Percentiles rank a stretch among this genome's conserved stretches.
phyloP scores from a whole-genome alignment of 2,113 vertebrate genomes.

The Chlorodrepanis virens region DNA sequence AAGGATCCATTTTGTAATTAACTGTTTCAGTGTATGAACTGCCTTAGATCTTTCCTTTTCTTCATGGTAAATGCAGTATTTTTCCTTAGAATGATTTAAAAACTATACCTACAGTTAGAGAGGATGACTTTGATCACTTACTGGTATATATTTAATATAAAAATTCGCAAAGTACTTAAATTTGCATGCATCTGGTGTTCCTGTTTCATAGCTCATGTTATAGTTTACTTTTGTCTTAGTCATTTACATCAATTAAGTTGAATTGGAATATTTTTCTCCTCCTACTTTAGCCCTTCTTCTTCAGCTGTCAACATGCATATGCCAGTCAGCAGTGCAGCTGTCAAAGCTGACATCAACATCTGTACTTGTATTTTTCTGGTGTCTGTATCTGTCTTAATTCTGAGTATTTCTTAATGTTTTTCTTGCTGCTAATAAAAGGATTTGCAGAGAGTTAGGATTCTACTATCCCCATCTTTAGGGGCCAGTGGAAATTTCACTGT shows the following conservation, averaged over 20 bases:
- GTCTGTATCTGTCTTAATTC: conserved; percentile 43
- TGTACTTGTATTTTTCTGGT: conserved; percentile 42
- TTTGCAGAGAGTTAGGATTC: conserved; percentile 4
- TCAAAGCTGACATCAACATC: conserved; percentile 70
- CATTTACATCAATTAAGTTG: conserved; percentile 66
- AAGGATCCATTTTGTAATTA: not conserved
- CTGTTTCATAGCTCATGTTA: conserved; percentile 39
- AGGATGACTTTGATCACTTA: not conserved
- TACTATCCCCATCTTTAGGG: not conserved
- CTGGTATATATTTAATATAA: not conserved
- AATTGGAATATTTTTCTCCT: conserved; percentile 56
- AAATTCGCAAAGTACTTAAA: not conserved
- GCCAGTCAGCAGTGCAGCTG: conserved; percentile 62
- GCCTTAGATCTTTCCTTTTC: not conserved
- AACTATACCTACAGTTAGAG: not conserved
- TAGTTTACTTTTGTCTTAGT: conserved; percentile 47
- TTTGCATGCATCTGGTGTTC: not conserved
- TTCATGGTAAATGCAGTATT: not conserved
- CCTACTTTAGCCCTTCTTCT: conserved; percentile 57
- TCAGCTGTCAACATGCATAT: conserved; percentile 62
- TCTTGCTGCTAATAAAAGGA: not conserved
- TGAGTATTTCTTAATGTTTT: conserved; percentile 37
- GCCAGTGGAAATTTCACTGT: not conserved
- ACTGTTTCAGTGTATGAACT: not conserved
- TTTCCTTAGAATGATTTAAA: not conserved